Evolutionary conservation across 2,797 vertebrate genomes (phyloP).

Genomic region (Martes flavigula): DNA sequence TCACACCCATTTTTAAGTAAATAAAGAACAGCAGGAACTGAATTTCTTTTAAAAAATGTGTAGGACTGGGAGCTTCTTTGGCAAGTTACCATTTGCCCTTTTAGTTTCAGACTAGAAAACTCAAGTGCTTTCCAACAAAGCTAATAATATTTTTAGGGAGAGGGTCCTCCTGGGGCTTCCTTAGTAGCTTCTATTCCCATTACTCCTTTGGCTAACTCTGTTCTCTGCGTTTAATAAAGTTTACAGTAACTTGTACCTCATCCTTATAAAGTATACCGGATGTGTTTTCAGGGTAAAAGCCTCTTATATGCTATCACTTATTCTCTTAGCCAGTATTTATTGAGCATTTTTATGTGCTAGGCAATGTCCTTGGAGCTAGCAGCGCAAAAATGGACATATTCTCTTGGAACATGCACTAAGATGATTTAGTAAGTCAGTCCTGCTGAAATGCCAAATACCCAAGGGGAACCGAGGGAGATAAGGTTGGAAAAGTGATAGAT

Average conservation of each 20-base stretch:
- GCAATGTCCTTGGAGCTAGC: background rate
- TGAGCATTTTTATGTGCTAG: background rate
- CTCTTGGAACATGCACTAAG: background rate
- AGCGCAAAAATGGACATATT: background rate
- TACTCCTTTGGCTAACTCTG: background rate
- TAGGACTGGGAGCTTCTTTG: constrained; percentile 62
- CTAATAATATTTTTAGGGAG: constrained; percentile 16
- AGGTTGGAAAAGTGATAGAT: background rate
- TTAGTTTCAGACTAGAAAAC: constrained; percentile 59
- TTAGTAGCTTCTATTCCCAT: background rate
- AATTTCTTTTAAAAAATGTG: constrained; percentile 57
- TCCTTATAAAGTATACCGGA: background rate
- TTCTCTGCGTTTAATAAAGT: background rate
- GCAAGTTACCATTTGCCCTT: constrained; percentile 22
- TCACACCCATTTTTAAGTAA: constrained; percentile 61
- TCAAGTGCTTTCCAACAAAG: constrained; percentile 49
- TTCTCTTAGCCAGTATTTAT: constrained; percentile 10
- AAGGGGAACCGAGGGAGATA: background rate
- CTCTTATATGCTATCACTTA: background rate
- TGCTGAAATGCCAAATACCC: background rate
- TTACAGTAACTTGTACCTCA: background rate
- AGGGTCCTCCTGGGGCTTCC: background rate
- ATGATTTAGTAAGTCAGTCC: background rate
- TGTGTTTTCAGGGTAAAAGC: background rate
- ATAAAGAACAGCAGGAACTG: constrained; percentile 63